These are phyloP conservation scores for Verasper variegatus DNA, from an alignment of 2,113 vertebrate genomes.

Conservation along the genomic window DNA sequence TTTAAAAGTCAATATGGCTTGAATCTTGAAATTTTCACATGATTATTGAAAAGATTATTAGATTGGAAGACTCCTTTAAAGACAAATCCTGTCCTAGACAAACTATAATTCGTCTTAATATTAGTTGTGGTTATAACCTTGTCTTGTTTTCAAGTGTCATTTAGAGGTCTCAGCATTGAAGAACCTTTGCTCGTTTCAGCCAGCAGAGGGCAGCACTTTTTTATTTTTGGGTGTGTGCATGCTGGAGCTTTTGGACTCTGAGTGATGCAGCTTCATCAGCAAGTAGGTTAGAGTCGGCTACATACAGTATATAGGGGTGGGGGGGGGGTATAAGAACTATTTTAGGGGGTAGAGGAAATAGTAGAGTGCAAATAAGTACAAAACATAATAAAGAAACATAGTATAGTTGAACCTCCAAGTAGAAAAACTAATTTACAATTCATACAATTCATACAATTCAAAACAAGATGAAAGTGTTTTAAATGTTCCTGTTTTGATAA, in stretches of 20 bases:
- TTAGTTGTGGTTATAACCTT: background rate
- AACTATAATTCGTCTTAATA: background rate
- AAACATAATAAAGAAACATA: too few relatives aligned
- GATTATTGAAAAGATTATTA: too few relatives aligned
- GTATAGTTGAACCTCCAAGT: too few relatives aligned
- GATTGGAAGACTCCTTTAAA: too few relatives aligned
- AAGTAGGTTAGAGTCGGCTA: background rate
- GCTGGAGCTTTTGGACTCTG: background rate
- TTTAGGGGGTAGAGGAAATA: too few relatives aligned
- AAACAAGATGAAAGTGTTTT: background rate
- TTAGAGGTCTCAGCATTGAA: background rate
- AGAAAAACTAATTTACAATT: too few relatives aligned
- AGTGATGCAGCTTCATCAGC: background rate
- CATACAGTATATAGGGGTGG: background rate
- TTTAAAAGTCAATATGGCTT: too few relatives aligned
- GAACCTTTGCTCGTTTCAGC: slow-evolving; percentile 5
- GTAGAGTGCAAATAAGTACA: too few relatives aligned
- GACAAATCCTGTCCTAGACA: background rate
- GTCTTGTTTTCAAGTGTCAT: background rate
- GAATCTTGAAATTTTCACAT: too few relatives aligned
- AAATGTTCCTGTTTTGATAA: background rate
- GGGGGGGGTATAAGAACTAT: too few relatives aligned
- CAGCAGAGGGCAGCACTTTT: slow-evolving; percentile 69
- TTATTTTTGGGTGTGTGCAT: slow-evolving; percentile 27
- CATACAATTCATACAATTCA: too few relatives aligned